A percentile compares a stretch with the other conserved stretches of the same genome.
Conservation (phyloP, 2,113 vertebrate species). For the Fulica atra region DNA sequence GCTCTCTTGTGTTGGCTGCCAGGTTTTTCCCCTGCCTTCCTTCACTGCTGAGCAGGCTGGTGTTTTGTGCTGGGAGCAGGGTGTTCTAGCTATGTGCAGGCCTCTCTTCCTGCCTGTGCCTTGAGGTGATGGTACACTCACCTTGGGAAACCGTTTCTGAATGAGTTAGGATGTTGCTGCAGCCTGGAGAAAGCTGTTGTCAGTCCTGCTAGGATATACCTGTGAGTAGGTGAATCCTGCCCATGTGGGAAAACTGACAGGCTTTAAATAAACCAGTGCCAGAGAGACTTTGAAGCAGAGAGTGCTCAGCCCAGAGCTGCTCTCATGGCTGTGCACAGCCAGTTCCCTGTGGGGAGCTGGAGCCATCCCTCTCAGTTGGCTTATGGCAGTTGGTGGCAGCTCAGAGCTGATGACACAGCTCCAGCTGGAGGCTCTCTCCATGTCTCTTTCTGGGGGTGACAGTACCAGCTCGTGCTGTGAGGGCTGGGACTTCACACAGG, state of each 20-base stretch:
- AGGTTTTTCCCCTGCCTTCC: neutral
- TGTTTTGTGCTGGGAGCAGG: neutral
- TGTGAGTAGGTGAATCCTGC: neutral
- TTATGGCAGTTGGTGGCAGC: neutral
- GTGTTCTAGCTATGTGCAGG: fast-evolving
- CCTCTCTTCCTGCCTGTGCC: neutral
- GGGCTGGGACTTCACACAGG: neutral
- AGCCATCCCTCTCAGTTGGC: neutral
- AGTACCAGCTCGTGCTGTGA: neutral
- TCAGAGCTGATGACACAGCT: neutral
- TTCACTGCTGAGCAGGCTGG: neutral
- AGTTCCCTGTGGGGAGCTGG: neutral
- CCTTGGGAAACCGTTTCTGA: neutral
- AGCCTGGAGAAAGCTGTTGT: neutral
- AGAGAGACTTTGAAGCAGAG: neutral
- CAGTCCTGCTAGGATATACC: neutral
- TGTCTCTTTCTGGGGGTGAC: neutral
- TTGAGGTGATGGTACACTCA: neutral
- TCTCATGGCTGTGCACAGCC: neutral
- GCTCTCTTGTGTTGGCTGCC: neutral
- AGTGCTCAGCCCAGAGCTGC: neutral
- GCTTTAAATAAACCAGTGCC: neutral
- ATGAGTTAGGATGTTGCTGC: neutral
- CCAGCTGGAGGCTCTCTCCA: neutral
- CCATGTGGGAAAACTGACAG: neutral